Evolutionary conservation across 1,140 invertebrate genomes (phyloP), one percentile per base, ranked within the genome.

Genomic region (Anastrepha obliqua): DNA sequence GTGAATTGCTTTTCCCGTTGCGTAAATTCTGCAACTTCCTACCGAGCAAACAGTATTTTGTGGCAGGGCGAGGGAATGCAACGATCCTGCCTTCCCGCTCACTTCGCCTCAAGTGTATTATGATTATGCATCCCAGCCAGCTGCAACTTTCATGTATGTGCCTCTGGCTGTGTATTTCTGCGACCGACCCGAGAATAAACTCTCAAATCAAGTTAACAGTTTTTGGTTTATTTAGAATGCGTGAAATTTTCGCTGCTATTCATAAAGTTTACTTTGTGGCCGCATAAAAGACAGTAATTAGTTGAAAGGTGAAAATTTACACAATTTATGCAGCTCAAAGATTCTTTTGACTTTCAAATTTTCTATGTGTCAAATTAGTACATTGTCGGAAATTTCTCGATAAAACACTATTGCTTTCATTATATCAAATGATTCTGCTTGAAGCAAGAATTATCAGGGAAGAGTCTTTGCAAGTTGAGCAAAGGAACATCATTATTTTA

Each of bases 221-320:
- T 55, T 81, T 20, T 55, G 74, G 51, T n/a, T 20, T 55, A 47
- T n/a, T 55, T 55, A 47, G 47, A 81, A 81, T 55, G 29, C 11
- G 74, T 47, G 15, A 81, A 81, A 81, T 55, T 81, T 81, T 81
- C 74, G 20, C n/a, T 62, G 74, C n/a, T 55, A 81, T 81, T 81
- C 74, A 81, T 81, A 55, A 81, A 81, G 74, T 81, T 81, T 81
- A 6, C 2, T 20, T 81, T 81, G 74, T 81, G 11, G 74, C 29
- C 47, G 4, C 74, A 58, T 29, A 47, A 81, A 81, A 81, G 74
- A n/a, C n/a, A 81, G 47, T 55, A 81, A 81, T 81, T 81, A 81
- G 74, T 81, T 81, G 74, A 55, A 81, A 81, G 74, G n/a, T n/a
- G 74, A 20, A n/a, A 62, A 62, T 62, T 62, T 62, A 17, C 15